Percentiles rank a stretch among this genome's conserved stretches.
Conservation (phyloP, 2,797 vertebrate species). For the Cetoscarus ocellatus region DNA sequence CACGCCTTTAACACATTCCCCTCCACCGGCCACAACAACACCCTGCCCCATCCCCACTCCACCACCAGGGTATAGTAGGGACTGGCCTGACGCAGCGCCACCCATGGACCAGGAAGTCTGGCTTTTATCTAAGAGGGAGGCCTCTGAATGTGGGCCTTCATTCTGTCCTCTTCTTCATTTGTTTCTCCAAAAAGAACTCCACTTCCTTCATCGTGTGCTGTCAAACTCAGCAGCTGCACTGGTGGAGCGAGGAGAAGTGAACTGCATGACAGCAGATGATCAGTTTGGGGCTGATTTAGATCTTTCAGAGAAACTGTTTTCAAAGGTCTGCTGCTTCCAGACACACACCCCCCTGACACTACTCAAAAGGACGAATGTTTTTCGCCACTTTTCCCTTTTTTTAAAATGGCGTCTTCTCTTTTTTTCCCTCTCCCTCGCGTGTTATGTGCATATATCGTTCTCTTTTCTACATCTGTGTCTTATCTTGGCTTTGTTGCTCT, state of each 20-base stretch:
- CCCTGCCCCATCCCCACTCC: constrained; percentile 94
- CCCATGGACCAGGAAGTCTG: constrained; percentile 56
- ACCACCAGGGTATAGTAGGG: constrained; percentile 95
- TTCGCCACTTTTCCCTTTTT: constrained; percentile 47
- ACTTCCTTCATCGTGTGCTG: constrained; percentile 61
- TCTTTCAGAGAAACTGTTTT: constrained; percentile 65
- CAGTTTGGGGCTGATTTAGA: constrained; percentile 47
- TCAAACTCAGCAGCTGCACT: constrained; percentile 57
- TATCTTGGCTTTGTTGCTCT: constrained; percentile 44
- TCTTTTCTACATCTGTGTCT: constrained; percentile 72
- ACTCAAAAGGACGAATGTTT: constrained; percentile 52
- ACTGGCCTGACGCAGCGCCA: constrained; percentile 58
- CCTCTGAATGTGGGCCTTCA: constrained; percentile 57
- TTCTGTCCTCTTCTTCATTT: constrained; percentile 59
- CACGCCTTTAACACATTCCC: constrained; percentile 93
- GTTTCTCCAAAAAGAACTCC: constrained; percentile 65
- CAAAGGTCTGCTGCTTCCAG: constrained; percentile 59
- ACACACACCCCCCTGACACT: constrained; percentile 50
- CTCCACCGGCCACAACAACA: constrained; percentile 93
- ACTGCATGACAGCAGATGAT: constrained; percentile 61
- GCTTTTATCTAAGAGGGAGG: constrained; percentile 53
- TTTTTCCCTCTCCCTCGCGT: constrained; percentile 52
- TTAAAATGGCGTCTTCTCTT: constrained; percentile 52
- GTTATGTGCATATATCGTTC: constrained; percentile 56
- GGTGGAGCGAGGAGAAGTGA: constrained; percentile 58